Base-by-base conservation (phyloP, 2,113 vertebrate genomes). In the Clarias gariepinus region DNA sequence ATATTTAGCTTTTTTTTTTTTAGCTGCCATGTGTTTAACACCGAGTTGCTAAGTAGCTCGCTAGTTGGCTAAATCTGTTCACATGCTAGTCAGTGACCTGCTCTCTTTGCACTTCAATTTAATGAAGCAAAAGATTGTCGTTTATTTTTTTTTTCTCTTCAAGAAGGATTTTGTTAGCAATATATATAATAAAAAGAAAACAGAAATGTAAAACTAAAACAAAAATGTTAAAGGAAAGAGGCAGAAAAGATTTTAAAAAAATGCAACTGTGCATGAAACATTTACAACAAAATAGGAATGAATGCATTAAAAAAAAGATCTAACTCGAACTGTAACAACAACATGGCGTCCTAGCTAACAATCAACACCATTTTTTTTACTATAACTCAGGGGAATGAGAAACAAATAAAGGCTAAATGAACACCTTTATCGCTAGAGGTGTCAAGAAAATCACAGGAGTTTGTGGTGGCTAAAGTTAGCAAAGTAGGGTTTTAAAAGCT, bases 341-440 rank as follows among this genome's bases (percentile, higher is more conserved):
- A 12, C 9, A 23, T 36, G 18, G 19, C 30, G 30, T 81, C 19
- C 0, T 36, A 21, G 57, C 30, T 60, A 36, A 80, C 33, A 60
- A 15, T 23, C 55, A 19, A 58, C 8, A 58, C 30, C 30, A 0
- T 30, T 8, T 55, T 30, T 28, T 16, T n/a, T 19, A 19, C 57
- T 76, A 61, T 33, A 84, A 33, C 83, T 84, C 83, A 84, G 71
- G 69, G 83, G 69, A 76, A 84, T 41, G 81, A 82, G 52, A 28
- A 69, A 53, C 21, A 21, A 63, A 81, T 61, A 25, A 28, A 55
- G 60, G 64, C 36, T 30, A 77, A 30, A 13, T 21, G 9, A 28
- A 7, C 12, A 8, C 47, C 52, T 55, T 47, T 23, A 25, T 21
- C 15, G 41, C 12, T n/a, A n/a, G n/a, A 18, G 18, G 76, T 7